phyloP scores from a whole-genome alignment of 2,113 vertebrate genomes.

The Ancistrus triradiatus region DNA sequence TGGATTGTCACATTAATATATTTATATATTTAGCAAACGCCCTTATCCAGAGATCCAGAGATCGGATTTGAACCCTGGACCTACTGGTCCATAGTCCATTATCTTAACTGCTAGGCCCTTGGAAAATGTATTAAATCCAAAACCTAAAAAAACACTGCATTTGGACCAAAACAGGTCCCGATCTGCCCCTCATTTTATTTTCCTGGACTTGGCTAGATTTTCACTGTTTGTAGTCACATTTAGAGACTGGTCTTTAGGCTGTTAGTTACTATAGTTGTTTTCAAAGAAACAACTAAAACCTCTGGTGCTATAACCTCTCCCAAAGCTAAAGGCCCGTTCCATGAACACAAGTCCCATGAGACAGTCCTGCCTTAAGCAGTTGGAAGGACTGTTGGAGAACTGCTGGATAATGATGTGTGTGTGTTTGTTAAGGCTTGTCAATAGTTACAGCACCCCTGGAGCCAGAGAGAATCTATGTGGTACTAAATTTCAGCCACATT shows the following conservation, averaged over 20 bases:
- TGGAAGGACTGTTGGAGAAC: conserved; percentile 33
- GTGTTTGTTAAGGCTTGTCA: conserved; percentile 59
- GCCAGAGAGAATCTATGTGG: conserved; percentile 43
- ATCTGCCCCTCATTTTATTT: no score
- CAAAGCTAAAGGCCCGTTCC: conserved; percentile 43
- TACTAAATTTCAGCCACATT: conserved; percentile 57
- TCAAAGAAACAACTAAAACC: conserved; percentile 10
- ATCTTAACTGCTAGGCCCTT: no score
- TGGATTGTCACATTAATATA: no score
- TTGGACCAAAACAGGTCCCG: no score
- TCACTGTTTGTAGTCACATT: no score
- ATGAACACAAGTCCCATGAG: conserved; percentile 22
- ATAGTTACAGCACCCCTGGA: conserved; percentile 66
- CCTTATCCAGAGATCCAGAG: no score
- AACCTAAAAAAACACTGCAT: no score
- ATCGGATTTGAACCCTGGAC: no score
- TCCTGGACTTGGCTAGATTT: no score
- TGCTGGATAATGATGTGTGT: conserved; percentile 56
- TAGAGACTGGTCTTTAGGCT: background rate
- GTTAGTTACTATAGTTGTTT: conserved; percentile 1
- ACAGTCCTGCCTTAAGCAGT: conserved; percentile 26
- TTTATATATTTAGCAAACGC: no score
- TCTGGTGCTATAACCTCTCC: background rate
- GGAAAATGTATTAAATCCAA: no score
- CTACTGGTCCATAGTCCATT: no score